Evolutionary conservation across 2,888 invertebrate genomes (phyloP), one percentile per base, ranked within the genome.

Genomic region (Eucera pruinosa): DNA sequence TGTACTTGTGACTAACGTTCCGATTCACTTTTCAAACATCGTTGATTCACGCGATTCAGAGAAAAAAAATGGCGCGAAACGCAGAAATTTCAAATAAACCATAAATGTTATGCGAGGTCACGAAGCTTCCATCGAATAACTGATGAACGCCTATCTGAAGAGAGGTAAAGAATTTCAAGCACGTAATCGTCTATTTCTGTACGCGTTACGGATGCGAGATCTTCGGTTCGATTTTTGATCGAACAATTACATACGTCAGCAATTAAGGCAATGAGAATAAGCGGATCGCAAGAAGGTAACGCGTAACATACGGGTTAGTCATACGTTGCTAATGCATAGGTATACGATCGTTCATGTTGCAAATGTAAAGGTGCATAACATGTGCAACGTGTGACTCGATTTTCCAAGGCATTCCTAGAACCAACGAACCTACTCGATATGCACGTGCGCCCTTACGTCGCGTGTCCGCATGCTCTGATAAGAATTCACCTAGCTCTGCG

Each of bases 241-340:
- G 47, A 61, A 20, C 41, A 18, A 50, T 57, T 23, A 18, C 43
- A 30, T n/a, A 2, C 4, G 6, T n/a, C n/a, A 6, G 9, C 54
- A 72, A 71, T 72, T 71, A 75, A 54, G 25, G 61, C 25, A 41
- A 27, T 43, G n/a, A 20, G 41, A 71, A 52, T 7, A 27, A 65
- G 33, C 60, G 20, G 70, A 61, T 74, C 66, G 39, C 41, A 43
- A 27, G 50, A 70, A 73, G 47, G 47, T 64, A 65, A 54, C 58
- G 25, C 66, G 18, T 80, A 48, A 70, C 73, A 67, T 50, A 45
- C 60, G 52, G 23, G 43, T 82, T 83, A 82, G 83, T 82, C 82
- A 83, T 57, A 67, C 39, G 15, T 52, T 33, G 25, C 7, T 61
- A 20, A 58, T 23, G 41, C n/a, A 36, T 52, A 45, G 4, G 20